Percentiles rank a stretch among this genome's conserved stretches.
Conservation (phyloP, 2,888 invertebrate species). For the Ptilodon capucinus region DNA sequence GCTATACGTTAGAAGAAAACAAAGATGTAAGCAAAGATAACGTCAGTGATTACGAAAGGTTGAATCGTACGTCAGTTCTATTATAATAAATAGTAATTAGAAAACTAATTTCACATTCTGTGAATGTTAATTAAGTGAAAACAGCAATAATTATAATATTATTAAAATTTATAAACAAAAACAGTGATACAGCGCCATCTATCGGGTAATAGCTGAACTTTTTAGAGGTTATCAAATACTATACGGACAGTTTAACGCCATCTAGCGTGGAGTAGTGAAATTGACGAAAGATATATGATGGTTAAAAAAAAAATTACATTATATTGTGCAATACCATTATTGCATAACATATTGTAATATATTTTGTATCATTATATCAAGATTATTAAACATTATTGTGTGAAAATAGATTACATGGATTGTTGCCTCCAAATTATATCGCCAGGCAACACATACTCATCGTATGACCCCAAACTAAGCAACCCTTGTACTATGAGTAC, state of each 20-base stretch:
- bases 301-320: not conserved
- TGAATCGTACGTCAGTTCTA: slow-evolving; percentile 7
- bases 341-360: not conserved
- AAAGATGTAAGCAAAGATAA: slow-evolving; percentile 18
- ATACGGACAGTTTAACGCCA: slow-evolving; percentile 22
- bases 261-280: slow-evolving; percentile 31
- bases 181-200: not conserved
- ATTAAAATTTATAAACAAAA: not conserved
- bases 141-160: not conserved
- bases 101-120: not conserved
- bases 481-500: too few species aligned
- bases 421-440: too few species aligned
- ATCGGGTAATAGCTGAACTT: not conserved
- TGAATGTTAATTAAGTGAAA: not conserved
- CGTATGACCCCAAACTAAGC: too few species aligned
- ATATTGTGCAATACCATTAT: not conserved
- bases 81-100: not conserved
- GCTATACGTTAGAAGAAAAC: slow-evolving; percentile 41
- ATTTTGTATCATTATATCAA: not conserved
- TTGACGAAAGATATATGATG: too few species aligned
- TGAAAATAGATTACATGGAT: too few species aligned
- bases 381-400: too few species aligned
- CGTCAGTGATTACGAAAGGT: slow-evolving; percentile 26
- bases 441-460: too few species aligned
- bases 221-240: not conserved